Evolutionary conservation across 2,888 invertebrate genomes (phyloP), one percentile per base, ranked within the genome.

Genomic region (Drosophila helvetica): DNA sequence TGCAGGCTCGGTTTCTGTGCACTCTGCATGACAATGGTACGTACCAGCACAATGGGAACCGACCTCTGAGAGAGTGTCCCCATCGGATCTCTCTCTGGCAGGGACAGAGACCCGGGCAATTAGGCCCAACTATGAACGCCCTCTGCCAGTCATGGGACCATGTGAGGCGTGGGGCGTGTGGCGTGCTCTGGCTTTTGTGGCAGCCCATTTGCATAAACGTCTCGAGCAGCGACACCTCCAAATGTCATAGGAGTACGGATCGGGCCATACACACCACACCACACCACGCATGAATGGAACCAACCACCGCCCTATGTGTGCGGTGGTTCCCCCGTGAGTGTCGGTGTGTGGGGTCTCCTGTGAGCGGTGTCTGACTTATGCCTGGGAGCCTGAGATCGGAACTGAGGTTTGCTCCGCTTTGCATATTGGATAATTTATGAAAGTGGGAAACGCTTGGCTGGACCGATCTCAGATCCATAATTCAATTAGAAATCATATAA

Each of bases 271-370:
- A n/a, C n/a, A n/a, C n/a, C n/a, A n/a, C n/a, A n/a, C n/a, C n/a
- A n/a, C 65, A 84, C 89, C 89, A 82, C 82, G 82, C 82, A 89
- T 83, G 88, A 87, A 87, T 89, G 85, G 50, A 60, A 63, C 46
- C 43, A 43, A 15, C 59, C 63, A 30, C 51, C 42, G 33, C 30
- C 50, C 45, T 33, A 30, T 51, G 18, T 63, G 57, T 51, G 50
- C 27, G 58, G 63, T 47, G 7, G 22, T 19, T 17, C 19, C 47
- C 47, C n/a, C 48, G 51, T n/a, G 17, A 18, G 33, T 51, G 33
- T 53, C n/a, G 25, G 18, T 57, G 60, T 75, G 73, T 67, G 75
- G 53, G 73, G 69, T 64, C 54, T 64, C 56, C 58, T 75, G 42
- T 60, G 72, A 64, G 79, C 27, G 57, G 55, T 68, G 18, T 61